These are phyloP conservation scores for Nasonia vitripennis DNA, from an alignment of 1,140 invertebrate species.

Conservation along the genomic window DNA sequence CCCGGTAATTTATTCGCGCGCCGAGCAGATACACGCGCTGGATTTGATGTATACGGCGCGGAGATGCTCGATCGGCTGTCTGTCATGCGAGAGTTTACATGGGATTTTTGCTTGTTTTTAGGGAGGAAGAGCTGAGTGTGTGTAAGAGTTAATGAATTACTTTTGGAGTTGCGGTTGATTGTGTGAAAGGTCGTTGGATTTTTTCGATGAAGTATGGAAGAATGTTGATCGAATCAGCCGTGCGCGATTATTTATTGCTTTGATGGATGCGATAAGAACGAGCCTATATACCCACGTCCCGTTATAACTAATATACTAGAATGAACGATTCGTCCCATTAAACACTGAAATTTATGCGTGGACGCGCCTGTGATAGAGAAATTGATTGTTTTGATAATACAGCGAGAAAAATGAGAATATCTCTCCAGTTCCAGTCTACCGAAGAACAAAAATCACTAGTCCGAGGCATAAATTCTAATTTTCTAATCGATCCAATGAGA, in stretches of 20 bases:
- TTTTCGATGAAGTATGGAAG: no score
- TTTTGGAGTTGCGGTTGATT: no score
- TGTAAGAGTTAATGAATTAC: not conserved
- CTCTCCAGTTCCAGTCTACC: no score
- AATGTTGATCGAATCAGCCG: no score
- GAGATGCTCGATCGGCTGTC: not conserved
- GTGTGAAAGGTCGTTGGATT: no score
- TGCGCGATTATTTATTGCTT: no score
- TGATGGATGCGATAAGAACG: not conserved
- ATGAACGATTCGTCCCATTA: conserved; percentile 10
- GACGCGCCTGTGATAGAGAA: not conserved
- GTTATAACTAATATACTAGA: not conserved
- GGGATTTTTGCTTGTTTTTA: not conserved
- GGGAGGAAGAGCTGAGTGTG: not conserved
- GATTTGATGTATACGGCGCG: not conserved
- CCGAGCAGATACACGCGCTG: not conserved
- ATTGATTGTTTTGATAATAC: not conserved
- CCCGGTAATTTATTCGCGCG: conserved; percentile 32
- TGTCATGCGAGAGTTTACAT: not conserved
- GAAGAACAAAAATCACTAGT: not conserved
- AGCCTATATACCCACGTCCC: not conserved
- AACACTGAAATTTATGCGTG: not conserved
- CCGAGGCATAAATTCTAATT: not conserved
- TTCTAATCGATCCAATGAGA: no score
- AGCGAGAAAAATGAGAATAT: no score